Percentiles rank a stretch among this genome's conserved stretches.
Evolutionary conservation across 1,140 invertebrate species (phyloP).

Genomic region (Ctenoplectra terminalis): DNA sequence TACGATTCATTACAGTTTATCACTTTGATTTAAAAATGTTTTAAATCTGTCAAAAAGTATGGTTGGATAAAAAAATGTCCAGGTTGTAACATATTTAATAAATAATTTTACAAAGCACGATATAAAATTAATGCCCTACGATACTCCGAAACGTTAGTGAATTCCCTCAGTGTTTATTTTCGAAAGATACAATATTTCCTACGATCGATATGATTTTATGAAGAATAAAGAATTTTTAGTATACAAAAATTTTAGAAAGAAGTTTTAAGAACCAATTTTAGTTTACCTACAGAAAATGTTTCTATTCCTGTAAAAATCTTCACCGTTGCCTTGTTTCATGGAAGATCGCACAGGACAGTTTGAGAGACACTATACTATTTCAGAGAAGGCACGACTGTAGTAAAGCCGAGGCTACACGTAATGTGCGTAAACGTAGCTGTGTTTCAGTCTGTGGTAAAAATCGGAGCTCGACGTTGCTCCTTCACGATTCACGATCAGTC

Average conservation of each 20-base stretch:
- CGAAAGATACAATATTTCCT: not conserved
- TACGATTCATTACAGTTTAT: too few species aligned
- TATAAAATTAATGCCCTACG: not conserved
- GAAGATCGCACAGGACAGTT: not conserved
- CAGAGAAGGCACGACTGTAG: not conserved
- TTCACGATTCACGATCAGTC: constrained; percentile 46
- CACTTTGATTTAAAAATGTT: too few species aligned
- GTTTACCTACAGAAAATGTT: too few species aligned
- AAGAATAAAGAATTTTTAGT: not conserved
- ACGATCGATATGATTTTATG: not conserved
- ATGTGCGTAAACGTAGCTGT: constrained; percentile 25
- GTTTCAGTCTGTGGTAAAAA: constrained; percentile 56
- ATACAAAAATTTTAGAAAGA: too few species aligned
- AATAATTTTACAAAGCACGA: too few species aligned
- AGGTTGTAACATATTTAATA: too few species aligned
- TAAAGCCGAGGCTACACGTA: constrained; percentile 10
- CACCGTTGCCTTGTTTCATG: not conserved
- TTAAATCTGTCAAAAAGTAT: too few species aligned
- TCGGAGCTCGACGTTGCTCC: constrained; percentile 42
- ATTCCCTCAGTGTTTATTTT: not conserved
- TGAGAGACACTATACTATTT: not conserved
- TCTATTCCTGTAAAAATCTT: too few species aligned
- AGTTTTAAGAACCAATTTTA: too few species aligned
- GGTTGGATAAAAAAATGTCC: too few species aligned
- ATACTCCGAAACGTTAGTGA: not conserved